Conservation (phyloP, 2,797 vertebrate genomes). For the Coregonus ussuriensis region DNA sequence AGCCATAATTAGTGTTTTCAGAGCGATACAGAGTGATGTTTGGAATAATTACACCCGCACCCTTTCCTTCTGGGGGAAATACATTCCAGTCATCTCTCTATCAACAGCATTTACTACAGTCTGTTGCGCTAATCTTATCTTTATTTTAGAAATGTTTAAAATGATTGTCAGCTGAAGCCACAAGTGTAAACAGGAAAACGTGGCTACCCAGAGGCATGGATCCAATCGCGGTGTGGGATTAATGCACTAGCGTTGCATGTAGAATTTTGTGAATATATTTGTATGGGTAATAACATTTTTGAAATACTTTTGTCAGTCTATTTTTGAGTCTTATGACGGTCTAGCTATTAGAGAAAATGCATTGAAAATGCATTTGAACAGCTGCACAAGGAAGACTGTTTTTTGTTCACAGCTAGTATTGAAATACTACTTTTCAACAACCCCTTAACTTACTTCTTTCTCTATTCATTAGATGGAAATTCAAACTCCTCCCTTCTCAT, state of each 20-base stretch:
- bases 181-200: not conserved
- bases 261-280: not conserved
- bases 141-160: constrained; percentile 26
- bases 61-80: constrained; percentile 39
- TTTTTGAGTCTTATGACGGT: not conserved
- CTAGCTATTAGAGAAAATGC: not conserved
- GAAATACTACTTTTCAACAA: not conserved
- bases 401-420: not conserved
- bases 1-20: constrained; percentile 55
- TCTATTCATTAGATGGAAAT: not conserved
- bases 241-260: not conserved
- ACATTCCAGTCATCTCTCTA: constrained; percentile 45
- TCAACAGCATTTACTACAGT: constrained; percentile 15
- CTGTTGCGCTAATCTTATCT: constrained; percentile 17
- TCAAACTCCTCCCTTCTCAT: not conserved
- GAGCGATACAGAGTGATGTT: constrained; percentile 51
- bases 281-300: not conserved
- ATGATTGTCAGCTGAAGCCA: not conserved
- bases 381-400: too few species aligned
- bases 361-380: too few species aligned
- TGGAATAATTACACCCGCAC: constrained; percentile 58
- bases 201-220: not conserved
- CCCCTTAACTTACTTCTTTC: too few species aligned
- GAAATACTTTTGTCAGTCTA: not conserved
- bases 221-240: not conserved